Evolutionary conservation across 2,888 invertebrate genomes (phyloP), one percentile per base, ranked within the genome.

Genomic region (Hirtodrosophila trivittata): DNA sequence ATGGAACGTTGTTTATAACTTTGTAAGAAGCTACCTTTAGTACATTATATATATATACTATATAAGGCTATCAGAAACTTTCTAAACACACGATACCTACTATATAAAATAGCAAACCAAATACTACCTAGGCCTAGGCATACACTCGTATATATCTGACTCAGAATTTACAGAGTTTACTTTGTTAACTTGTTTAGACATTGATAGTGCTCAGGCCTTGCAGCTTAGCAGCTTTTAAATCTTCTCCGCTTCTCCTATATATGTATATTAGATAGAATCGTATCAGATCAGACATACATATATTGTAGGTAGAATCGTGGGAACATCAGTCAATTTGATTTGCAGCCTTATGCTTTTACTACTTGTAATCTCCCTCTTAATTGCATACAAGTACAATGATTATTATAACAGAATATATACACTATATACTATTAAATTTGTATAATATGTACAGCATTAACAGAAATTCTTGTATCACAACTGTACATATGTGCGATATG

Each of bases 401-500:
- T 25, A 4, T 4, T 25, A 25, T 25, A 25, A 4, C 25, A 3
- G 6, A 13, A 9, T 30, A 56, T 45, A 60, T 14, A 43, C 35
- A 65, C 32, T 26, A 25, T 25, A 25, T 38, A 39, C 37, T 47
- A 51, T 21, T 39, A 45, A 46, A 6, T 16, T 50, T 75, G 69
- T 69, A 59, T 65, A 76, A 67, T 64, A 57, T 83, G 71, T 76
- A 71, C 71, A 71, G 63, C 62, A 55, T 45, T 39, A 32, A n/a
- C n/a, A n/a, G n/a, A 25, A 38, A 21, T 18, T 10, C 12, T n/a
- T n/a, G n/a, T 28, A 33, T 42, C 25, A n/a, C 51, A 25, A 68
- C 62, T 73, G 73, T 75, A 75, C 63, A 69, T 67, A 78, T 78
- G 80, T 81, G 80, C 80, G 75, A 81, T 75, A 81, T 77, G 80